Evolutionary conservation across 2,888 invertebrate species (phyloP), one percentile per base, ranked within the genome.

Genomic region (Bombylius discolor): DNA sequence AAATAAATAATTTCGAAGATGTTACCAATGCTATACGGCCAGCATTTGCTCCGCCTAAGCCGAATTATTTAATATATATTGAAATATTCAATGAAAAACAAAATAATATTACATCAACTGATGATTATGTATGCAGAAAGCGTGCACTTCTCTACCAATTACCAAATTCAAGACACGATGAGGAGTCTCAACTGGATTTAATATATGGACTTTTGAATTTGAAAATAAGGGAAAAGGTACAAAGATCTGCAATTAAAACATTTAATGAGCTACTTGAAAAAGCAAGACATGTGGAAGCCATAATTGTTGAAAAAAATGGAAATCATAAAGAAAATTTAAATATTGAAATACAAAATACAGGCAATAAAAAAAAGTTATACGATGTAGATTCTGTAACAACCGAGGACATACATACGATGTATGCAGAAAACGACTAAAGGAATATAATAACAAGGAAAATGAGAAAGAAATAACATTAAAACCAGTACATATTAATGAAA

Each of bases 181-280:
- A 71, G 55, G 65, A 68, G 48, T 66, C 67, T 8, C 67, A 70
- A 47, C 56, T 72, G 57, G 71, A 71, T 58, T 65, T 72, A 32
- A 60, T 70, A 36, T 71, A 71, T 51, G 69, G 71, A 6, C 59
- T 72, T 55, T 56, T 71, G 32, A 64, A 66, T 54, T 62, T 70
- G 44, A 70, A 69, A 49, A 71, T 70, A 56, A 69, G 71, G 34
- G 66, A 71, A 55, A 64, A 68, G 47, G 67, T 71, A 45, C 34
- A 68, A 11, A 67, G 71, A 44, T 65, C 65, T 13, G 63, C 64
- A 52, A 58, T 71, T 5, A 56, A 61, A 36, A 65, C 69, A 31
- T 72, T 72, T 62, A 63, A 66, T 5, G 70, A 69, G 32, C 63
- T 71, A 49, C 63, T 71, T 47, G 70, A 70, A 39, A 68, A 68